Base-by-base conservation (phyloP, 1,140 invertebrate species). In the Cotesia chilonis region DNA sequence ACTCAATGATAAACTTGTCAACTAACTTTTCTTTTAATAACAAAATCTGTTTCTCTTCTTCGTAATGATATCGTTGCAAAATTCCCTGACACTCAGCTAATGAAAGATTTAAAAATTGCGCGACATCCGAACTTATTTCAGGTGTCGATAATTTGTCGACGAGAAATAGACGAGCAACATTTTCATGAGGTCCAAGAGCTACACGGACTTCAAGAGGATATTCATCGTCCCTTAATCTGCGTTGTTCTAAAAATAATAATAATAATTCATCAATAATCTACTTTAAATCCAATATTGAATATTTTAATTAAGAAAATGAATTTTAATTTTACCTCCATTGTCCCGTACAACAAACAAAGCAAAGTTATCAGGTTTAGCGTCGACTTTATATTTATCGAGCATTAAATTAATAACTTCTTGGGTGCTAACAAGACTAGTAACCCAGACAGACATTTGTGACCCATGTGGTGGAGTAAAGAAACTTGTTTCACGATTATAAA, bases 351-450 rank as follows among this genome's bases (percentile, higher is more conserved):
- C 90, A 81, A 93, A 96, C 12, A 96, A 84, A 7, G 94, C 93
- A 87, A 95, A 96, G 85, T 95, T 92, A 68, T 91, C 89, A 1
- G 93, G 88, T 73, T 91, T 89, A 77, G 90, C 94, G 86, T 92
- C 94, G 76, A 96, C 94, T 87, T 95, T 95, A 82, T 96, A 96
- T 81, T 96, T 96, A 74, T 96, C 94, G 35, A 96, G 86, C 83
- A 96, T 89, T 47, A 95, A 89, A 85, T 94, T 94, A 55, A 96
- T 94, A 12, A 96, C 94, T 82, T 95, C 93, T 72, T 91, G 89
- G 20, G 93, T 93, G 74, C 91, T 94, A 41, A 95, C 92, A 69
- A 94, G 85, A 70, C 93, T 95, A 5, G 94, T 92, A 0, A 95
- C 92, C 91, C 92, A 95, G 1, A 96, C 94, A 74, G 92, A 94